Percentiles rank a stretch among this genome's conserved stretches.
phyloP scores from a whole-genome alignment of 2,888 invertebrate genomes.

The Busseola fusca region DNA sequence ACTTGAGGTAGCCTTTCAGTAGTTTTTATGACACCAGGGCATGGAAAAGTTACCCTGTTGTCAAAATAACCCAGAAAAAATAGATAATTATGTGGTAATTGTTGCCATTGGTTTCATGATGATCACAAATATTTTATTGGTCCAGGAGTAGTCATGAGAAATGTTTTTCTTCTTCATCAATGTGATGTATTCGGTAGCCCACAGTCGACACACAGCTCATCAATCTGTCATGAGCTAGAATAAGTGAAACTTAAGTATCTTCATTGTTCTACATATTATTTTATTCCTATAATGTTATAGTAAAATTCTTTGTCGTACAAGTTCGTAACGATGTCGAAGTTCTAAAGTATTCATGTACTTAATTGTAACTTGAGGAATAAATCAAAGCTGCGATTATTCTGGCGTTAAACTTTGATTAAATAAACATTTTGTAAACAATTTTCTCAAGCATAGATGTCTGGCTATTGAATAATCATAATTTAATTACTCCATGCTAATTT shows the following conservation, averaged over 20 bases:
- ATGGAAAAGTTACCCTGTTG: neutral
- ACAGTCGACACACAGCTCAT: neutral
- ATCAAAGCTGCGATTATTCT: conserved; percentile 43
- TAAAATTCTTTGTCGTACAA: conserved; percentile 45
- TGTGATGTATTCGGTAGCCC: neutral
- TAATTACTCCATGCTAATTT: conserved; percentile 22
- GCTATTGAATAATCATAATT: conserved; percentile 29
- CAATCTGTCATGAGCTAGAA: neutral
- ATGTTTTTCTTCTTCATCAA: neutral
- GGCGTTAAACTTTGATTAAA: conserved; percentile 39
- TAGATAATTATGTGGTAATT: neutral
- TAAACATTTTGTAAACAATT: conserved; percentile 38
- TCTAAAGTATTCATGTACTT: conserved; percentile 54
- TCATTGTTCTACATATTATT: conserved; percentile 19
- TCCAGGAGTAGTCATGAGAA: neutral
- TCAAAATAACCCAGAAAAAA: neutral
- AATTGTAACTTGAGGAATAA: conserved; percentile 50
- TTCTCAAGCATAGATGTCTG: conserved; percentile 22
- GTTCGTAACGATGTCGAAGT: conserved; percentile 42
- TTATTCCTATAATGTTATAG: conserved; percentile 27
- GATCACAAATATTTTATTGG: neutral
- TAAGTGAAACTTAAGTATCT: conserved; percentile 14
- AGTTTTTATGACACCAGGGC: neutral
- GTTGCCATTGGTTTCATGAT: neutral
- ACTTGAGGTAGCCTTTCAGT: neutral